A percentile compares a stretch with the other conserved stretches of the same genome.
Evolutionary conservation across 2,113 vertebrate species (phyloP).

Genomic region (Callipepla squamata): DNA sequence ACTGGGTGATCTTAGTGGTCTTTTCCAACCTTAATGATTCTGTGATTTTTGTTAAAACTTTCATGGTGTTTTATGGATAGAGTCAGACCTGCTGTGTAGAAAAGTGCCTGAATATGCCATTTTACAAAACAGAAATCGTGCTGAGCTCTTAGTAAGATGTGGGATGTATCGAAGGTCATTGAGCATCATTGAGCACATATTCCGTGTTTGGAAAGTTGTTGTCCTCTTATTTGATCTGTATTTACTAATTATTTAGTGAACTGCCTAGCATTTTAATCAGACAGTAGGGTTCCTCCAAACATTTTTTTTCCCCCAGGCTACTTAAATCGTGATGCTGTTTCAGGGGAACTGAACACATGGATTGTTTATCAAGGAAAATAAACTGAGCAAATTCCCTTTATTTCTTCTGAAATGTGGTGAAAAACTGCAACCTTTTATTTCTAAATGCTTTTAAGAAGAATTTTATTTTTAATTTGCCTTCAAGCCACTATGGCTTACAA

Average conservation of each 20-base stretch:
- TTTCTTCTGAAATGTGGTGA: not conserved
- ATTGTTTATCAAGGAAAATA: not conserved
- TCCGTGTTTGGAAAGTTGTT: not conserved
- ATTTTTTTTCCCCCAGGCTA: not conserved
- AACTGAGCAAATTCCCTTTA: not conserved
- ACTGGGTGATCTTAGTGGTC: too few species aligned
- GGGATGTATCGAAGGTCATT: not conserved
- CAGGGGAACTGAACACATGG: not conserved
- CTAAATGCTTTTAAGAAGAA: not conserved
- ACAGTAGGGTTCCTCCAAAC: not conserved
- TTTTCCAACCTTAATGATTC: too few species aligned
- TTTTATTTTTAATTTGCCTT: not conserved
- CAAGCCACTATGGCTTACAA: not conserved
- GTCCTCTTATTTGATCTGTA: not conserved
- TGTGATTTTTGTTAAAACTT: not conserved
- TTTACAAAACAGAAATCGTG: not conserved
- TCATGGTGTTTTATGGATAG: not conserved
- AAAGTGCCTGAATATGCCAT: not conserved
- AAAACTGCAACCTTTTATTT: not conserved
- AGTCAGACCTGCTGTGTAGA: not conserved
- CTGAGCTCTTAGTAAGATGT: not conserved
- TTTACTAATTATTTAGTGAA: not conserved
- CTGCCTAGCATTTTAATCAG: not conserved
- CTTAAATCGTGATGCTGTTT: not conserved
- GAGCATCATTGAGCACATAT: not conserved